Evolutionary conservation across 1,140 invertebrate genomes (phyloP).

Genomic region (Drosophila bifasciata): DNA sequence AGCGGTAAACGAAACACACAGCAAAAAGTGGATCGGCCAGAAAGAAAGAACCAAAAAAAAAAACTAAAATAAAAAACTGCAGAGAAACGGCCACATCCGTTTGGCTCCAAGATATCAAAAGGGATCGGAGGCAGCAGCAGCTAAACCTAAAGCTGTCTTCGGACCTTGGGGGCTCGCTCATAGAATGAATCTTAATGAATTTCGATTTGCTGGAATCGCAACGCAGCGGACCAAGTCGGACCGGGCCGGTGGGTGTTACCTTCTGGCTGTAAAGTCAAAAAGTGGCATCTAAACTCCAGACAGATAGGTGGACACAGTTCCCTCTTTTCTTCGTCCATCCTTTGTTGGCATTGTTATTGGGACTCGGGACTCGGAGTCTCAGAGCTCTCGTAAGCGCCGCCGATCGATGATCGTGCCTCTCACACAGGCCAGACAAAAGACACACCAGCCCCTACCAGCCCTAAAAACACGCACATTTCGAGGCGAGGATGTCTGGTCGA

Average conservation of each 20-base stretch:
- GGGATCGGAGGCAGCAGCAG: no score
- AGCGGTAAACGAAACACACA: conserved; percentile 16
- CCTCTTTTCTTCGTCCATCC: conserved; percentile 13
- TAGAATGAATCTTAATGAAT: conserved; percentile 82
- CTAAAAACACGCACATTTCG: conserved; percentile 38
- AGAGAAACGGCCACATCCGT: conserved; percentile 51
- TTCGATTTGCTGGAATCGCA: conserved; percentile 67
- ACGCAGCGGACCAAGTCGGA: not conserved
- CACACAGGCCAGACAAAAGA: conserved; percentile 28
- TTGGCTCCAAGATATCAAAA: conserved; percentile 33
- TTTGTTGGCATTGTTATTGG: conserved; percentile 65
- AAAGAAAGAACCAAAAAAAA: conserved; percentile 9
- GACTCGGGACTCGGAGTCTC: conserved; percentile 25
- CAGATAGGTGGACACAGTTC: conserved; percentile 74
- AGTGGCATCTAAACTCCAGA: conserved; percentile 75
- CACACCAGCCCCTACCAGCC: conserved; percentile 13
- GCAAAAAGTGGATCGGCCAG: conserved; percentile 32
- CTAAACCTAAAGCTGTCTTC: conserved; percentile 33
- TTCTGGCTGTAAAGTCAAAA: conserved; percentile 79
- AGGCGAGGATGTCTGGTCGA: conserved; percentile 8
- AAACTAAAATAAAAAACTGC: not conserved
- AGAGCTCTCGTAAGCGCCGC: conserved; percentile 43
- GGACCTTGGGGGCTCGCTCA: conserved; percentile 38
- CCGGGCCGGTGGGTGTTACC: conserved; percentile 76
- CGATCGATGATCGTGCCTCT: conserved; percentile 43